Base-by-base conservation (phyloP, 2,113 vertebrate genomes). In the Daphoenositta chrysoptera region DNA sequence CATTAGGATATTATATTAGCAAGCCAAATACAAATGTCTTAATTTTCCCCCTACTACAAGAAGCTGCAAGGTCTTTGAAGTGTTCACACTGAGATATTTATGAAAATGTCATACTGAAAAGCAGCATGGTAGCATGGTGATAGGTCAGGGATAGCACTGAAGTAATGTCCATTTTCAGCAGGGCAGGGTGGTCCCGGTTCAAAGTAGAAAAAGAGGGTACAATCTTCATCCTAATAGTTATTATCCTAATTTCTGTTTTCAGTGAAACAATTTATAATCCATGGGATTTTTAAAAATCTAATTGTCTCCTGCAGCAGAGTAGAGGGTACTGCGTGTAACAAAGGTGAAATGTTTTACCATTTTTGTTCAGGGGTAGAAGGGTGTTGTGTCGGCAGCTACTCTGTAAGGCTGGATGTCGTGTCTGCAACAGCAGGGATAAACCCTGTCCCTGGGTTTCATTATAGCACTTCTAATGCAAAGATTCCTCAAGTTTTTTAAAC, bases 371-470 rank as follows among this genome's bases (percentile, higher is more conserved):
- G 15, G 6, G 3, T 19, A 51, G 45, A 23, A 56, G 3, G 2
- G 8, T 31, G 7, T 10, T 65, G 26, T 82, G 56, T 15, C 75
- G 87, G 77, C 45, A 66, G 51, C 69, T 57, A 9, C 24, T 72
- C 24, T 57, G 6, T 8, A 6, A 14, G 54, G 30, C 37, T 69
- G 37, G 28, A 15, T 45, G 23, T 69, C 1, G 0, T 3, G 1
- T 33, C 56, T 77, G 39, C 64, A 61, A 5, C 30, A n/a, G 13
- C 20, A 27, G 39, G 19, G 40, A 39, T 51, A 54, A 35, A 33
- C n/a, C 3, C 0, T 30, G 9, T 10, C 13, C 6, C 21, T 24
- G 22, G n/a, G 28, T 18, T 13, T 79, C 30, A 8, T 45, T 58
- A 9, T 10, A 51, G 37, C 1, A 6, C 22, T 75, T 79, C 15